Percentiles rank a stretch among this genome's conserved stretches.
These are phyloP conservation scores for Seriola quinqueradiata DNA, from an alignment of 2,113 vertebrate genomes.

Conservation along the genomic window DNA sequence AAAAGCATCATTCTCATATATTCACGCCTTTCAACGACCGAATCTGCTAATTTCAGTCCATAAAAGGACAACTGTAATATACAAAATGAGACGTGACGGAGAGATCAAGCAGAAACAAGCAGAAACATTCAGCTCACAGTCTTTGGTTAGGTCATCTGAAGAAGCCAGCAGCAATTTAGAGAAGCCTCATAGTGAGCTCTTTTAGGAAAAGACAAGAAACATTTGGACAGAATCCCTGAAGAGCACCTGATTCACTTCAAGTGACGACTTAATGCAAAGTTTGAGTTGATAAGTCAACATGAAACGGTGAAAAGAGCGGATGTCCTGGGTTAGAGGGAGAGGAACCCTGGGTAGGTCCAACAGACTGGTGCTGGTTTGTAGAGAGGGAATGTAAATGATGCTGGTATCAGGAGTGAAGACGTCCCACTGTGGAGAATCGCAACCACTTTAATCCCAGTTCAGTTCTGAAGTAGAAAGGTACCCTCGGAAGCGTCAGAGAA, in stretches of 20 bases:
- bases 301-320: neutral
- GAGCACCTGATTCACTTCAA: constrained; percentile 50
- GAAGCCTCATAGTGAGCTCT: constrained; percentile 26
- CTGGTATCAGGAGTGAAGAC: constrained; percentile 56
- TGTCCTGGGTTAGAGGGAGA: constrained; percentile 15
- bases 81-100: constrained; percentile 10
- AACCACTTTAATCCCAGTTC: constrained; percentile 20
- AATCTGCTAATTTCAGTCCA: constrained; percentile 21
- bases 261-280: constrained; percentile 29
- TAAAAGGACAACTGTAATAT: constrained; percentile 44
- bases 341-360: constrained; percentile 56
- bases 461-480: constrained; percentile 42
- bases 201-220: constrained; percentile 20
- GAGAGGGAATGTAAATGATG: constrained; percentile 66
- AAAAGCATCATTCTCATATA: constrained; percentile 47
- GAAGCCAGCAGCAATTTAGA: constrained; percentile 52
- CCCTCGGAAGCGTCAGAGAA: constrained; percentile 51
- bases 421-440: constrained; percentile 29
- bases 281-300: constrained; percentile 5
- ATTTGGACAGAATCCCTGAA: constrained; percentile 72
- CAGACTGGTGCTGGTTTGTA: constrained; percentile 43
- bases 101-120: constrained; percentile 32
- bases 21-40: constrained; percentile 23
- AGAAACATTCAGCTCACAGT: constrained; percentile 46
- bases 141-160: constrained; percentile 71